These are phyloP conservation scores for Chironomus tentans DNA, from an alignment of 2,888 invertebrate genomes.

Conservation along the genomic window DNA sequence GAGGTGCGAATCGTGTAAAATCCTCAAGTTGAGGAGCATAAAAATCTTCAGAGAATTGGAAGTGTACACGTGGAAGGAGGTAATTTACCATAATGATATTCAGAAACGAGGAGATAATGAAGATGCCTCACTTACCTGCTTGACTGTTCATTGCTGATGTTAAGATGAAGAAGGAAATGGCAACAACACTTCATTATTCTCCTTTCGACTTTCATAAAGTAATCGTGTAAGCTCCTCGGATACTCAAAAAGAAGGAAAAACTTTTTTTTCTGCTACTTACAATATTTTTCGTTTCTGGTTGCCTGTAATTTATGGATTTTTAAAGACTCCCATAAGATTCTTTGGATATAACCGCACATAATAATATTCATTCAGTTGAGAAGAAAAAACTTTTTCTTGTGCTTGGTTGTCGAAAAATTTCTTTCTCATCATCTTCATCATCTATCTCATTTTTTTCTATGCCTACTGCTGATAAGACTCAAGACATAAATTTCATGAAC, in stretches of 20 bases:
- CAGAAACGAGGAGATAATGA: neutral
- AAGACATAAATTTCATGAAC: constrained; percentile 17
- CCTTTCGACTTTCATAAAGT: neutral
- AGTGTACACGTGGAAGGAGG: neutral
- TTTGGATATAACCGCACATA: neutral
- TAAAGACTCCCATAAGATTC: constrained; percentile 2
- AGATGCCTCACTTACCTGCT: neutral
- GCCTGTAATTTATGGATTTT: constrained; percentile 12
- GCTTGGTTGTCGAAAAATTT: too few relatives aligned
- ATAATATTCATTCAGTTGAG: neutral
- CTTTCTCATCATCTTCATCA: neutral
- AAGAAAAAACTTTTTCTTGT: neutral
- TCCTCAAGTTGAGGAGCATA: neutral
- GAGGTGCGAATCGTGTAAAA: too few relatives aligned
- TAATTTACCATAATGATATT: neutral
- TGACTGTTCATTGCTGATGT: neutral
- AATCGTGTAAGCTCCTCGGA: neutral
- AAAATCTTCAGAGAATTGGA: too few relatives aligned
- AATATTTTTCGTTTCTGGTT: neutral
- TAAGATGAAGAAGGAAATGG: neutral
- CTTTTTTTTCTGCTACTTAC: neutral
- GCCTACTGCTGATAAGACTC: neutral
- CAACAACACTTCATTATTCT: neutral
- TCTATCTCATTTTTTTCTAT: neutral
- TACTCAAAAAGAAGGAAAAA: neutral